Evolutionary conservation across 2,113 vertebrate genomes (phyloP).

Genomic region (Euleptes europaea): DNA sequence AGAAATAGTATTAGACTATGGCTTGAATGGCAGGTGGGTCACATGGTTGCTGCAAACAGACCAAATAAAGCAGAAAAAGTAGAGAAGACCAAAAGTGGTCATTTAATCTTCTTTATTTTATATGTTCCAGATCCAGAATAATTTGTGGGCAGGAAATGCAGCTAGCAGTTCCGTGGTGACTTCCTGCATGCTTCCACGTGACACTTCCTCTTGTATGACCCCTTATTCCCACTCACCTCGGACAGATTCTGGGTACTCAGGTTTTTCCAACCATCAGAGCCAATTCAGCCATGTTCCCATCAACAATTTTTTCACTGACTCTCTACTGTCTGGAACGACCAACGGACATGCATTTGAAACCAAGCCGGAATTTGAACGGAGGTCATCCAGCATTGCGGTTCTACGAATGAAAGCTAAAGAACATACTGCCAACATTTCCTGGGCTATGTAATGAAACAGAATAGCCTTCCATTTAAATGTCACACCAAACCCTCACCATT

Average conservation of each 20-base stretch:
- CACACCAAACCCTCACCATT: conserved; percentile 15
- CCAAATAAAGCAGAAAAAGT: conserved; percentile 33
- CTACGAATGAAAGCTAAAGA: conserved; percentile 99
- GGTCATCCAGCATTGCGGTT: conserved; percentile 97
- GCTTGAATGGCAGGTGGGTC: conserved; percentile 1
- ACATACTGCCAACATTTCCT: conserved; percentile 97
- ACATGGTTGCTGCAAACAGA: not conserved
- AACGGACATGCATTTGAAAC: conserved; percentile 91
- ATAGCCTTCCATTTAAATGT: not conserved
- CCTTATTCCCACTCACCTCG: conserved; percentile 92
- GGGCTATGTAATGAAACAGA: conserved; percentile 91
- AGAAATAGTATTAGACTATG: not conserved
- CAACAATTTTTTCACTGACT: conserved; percentile 98
- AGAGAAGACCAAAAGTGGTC: conserved; percentile 31
- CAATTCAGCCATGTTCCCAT: conserved; percentile 93
- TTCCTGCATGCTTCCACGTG: conserved; percentile 94
- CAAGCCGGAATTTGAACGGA: conserved; percentile 95
- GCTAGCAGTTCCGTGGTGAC: conserved; percentile 89
- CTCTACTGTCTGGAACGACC: conserved; percentile 85
- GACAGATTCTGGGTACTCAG: conserved; percentile 89
- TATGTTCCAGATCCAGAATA: conserved; percentile 92
- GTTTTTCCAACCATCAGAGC: conserved; percentile 95
- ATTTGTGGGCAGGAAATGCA: conserved; percentile 90
- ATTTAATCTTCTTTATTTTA: conserved; percentile 63
- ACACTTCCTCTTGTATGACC: conserved; percentile 91